Percentiles rank a stretch among this genome's conserved stretches.
Evolutionary conservation across 2,113 vertebrate genomes (phyloP).

Genomic region (Pluvianellus socialis): DNA sequence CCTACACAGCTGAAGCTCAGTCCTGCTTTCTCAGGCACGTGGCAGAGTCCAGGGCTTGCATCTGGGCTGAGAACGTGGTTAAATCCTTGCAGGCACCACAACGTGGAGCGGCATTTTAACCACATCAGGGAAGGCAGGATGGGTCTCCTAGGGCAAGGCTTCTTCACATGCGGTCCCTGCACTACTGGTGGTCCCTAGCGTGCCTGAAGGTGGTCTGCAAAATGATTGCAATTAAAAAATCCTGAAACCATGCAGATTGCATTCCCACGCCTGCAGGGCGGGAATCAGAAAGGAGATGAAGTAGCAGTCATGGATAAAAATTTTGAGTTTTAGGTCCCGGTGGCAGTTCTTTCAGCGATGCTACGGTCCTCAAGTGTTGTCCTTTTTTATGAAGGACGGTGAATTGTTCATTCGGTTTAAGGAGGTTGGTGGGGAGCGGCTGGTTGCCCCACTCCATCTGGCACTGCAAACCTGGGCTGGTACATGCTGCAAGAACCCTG

Average conservation of each 20-base stretch:
- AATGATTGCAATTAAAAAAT: background rate
- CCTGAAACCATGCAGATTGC: background rate
- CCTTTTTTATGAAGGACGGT: background rate
- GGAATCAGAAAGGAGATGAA: background rate
- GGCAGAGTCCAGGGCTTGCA: background rate
- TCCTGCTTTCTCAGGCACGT: background rate
- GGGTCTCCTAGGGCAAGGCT: background rate
- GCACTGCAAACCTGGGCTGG: background rate
- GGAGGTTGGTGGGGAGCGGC: background rate
- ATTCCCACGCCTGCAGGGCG: background rate
- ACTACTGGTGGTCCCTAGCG: background rate
- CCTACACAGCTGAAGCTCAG: background rate
- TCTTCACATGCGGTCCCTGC: background rate
- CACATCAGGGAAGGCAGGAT: constrained; percentile 25
- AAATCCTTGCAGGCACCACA: background rate
- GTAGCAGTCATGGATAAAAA: background rate
- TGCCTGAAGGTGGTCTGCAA: constrained; percentile 39
- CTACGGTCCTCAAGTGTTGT: background rate
- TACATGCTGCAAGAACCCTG: background rate
- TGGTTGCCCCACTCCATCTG: background rate
- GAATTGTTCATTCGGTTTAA: background rate
- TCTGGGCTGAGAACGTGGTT: background rate
- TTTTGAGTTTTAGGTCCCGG: background rate
- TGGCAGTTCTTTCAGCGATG: background rate
- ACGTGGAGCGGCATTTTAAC: constrained; percentile 23